These are phyloP conservation scores for Odontamblyopus lacepedii DNA, from an alignment of 2,797 vertebrate genomes.

Conservation along the genomic window DNA sequence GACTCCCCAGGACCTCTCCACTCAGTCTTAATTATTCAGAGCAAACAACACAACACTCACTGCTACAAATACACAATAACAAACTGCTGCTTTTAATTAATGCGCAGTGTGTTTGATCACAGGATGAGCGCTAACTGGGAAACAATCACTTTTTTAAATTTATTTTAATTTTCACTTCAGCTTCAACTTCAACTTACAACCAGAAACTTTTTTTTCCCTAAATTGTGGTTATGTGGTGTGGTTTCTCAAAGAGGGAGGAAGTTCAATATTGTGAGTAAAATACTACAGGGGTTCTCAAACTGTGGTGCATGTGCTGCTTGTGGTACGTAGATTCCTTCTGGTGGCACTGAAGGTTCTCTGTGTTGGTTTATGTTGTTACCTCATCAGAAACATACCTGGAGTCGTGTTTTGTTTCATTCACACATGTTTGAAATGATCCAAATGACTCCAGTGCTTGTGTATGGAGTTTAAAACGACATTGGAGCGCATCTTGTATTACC, in stretches of 20 bases:
- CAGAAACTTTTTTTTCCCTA: no score
- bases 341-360: not conserved
- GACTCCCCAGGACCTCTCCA: slow-evolving; percentile 45
- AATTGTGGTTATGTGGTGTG: no score
- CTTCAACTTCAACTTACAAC: no score
- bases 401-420: no score
- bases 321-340: not conserved
- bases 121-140: slow-evolving; percentile 55
- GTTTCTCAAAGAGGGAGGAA: no score
- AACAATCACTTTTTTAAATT: not conserved
- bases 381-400: no score
- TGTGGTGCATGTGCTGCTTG: not conserved
- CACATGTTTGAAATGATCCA: no score
- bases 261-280: no score
- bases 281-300: no score
- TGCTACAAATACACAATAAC: slow-evolving; percentile 71
- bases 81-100: slow-evolving; percentile 77
- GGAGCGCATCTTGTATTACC: no score
- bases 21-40: slow-evolving; percentile 60
- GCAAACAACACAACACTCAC: slow-evolving; percentile 68
- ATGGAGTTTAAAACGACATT: no score
- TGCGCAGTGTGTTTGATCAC: slow-evolving; percentile 59
- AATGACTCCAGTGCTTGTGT: no score
- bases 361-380: not conserved
- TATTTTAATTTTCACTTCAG: not conserved